phyloP scores from a whole-genome alignment of 2,888 invertebrate genomes.

The Synergus japonicus region DNA sequence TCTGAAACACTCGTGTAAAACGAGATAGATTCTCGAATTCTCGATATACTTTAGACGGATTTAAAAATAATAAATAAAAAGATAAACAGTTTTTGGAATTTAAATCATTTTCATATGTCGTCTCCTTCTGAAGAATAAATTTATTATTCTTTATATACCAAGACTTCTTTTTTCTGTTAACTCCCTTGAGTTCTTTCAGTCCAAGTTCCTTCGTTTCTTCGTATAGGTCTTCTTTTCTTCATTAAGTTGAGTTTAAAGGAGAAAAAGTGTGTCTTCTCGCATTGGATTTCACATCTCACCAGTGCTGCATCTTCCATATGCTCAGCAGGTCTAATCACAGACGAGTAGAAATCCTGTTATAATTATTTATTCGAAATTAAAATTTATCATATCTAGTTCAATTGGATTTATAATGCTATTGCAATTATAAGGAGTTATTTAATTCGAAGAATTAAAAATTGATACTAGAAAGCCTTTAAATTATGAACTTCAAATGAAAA shows the following conservation, averaged over 20 bases:
- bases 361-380: background rate
- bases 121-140: background rate
- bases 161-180: background rate
- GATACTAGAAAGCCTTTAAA: background rate
- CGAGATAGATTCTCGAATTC: background rate
- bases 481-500: background rate
- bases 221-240: background rate
- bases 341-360: background rate
- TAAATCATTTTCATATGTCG: background rate
- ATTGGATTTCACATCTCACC: conserved; percentile 6
- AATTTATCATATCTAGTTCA: background rate
- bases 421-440: background rate
- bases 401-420: background rate
- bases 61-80: conserved; percentile 37
- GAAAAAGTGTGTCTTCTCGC: background rate
- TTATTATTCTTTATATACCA: background rate
- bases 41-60: conserved; percentile 28
- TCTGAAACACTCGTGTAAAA: background rate
- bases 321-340: background rate
- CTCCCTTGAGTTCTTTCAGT: conserved; percentile 21
- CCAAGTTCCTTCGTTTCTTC: background rate
- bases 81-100: background rate
- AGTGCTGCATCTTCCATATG: background rate
- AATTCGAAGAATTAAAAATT: background rate
- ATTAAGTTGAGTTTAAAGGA: background rate